Base-by-base conservation (phyloP, 2,113 vertebrate genomes). In the Eclectus roratus region DNA sequence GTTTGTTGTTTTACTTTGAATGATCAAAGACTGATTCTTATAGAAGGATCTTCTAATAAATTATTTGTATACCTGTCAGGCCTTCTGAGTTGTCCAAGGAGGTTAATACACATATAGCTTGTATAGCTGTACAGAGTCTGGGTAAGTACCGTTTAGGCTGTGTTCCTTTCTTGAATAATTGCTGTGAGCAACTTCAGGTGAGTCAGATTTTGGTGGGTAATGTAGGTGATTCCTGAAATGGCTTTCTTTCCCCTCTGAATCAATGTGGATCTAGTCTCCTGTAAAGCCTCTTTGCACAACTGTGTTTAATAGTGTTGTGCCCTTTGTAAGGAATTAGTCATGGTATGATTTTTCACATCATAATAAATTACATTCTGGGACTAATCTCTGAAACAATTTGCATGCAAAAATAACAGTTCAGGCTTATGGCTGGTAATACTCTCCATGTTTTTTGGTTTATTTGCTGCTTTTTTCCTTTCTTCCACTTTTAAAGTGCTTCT, bases 401-500 rank as follows among this genome's bases (percentile, higher is more conserved):
- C 53, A 33, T 73, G 13, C 28, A 53, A 79, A 82, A 90, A 33
- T 27, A 50, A 60, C 25, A 79, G 20, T 41, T 85, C 27, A 43
- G 41, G 17, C 37, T 74, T 70, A 49, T 3, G 25, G 73, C 7
- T 46, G 79, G 76, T 72, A 37, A 50, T 88, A 52, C 33, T 64
- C 7, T 77, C 52, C 24, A 29, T 0, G 1, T 52, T 74, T 71
- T 50, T 80, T 53, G 25, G 50, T 60, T 82, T 80, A 65, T 80
- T 93, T 94, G 47, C n/a, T 72, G 85, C 44, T 88, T 5, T 68
- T 43, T 88, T 82, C 35, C 17, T 64, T 91, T 71, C 17, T 92
- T 77, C 41, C 8, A 5, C 24, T 61, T 74, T 21, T 73, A 12
- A 80, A 52, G 41, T 64, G 49, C 18, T 41, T 61, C 64, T 93